Evolutionary conservation across 2,797 vertebrate species (phyloP).

Genomic region (Acestrorhynchus altus): DNA sequence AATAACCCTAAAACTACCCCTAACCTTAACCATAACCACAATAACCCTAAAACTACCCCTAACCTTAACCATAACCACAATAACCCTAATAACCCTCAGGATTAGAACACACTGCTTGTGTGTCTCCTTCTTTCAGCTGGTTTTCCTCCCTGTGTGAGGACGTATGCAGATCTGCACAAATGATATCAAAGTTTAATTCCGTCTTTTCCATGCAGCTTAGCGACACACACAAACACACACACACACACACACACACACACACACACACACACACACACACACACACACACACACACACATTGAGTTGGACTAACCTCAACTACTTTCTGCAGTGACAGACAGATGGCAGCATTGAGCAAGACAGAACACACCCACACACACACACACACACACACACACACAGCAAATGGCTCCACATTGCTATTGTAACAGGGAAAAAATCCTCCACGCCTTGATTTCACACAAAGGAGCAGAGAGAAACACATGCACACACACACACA

Average conservation of each 20-base stretch:
- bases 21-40: too few relatives aligned
- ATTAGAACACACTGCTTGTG: too few relatives aligned
- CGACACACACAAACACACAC: slow-evolving; percentile 4
- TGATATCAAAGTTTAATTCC: too few relatives aligned
- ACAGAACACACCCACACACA: slow-evolving; percentile 26
- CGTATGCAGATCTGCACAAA: too few relatives aligned
- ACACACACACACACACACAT: slow-evolving; percentile 10
- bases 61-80: too few relatives aligned
- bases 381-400: slow-evolving; percentile 2
- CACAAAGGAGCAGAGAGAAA: slow-evolving; percentile 53
- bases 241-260: slow-evolving; percentile 21
- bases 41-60: too few relatives aligned
- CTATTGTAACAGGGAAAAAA: slow-evolving; percentile 31
- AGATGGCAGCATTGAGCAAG: slow-evolving; percentile 81
- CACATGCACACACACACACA: slow-evolving; percentile 32
- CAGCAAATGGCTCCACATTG: neutral
- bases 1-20: too few relatives aligned
- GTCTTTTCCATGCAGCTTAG: too few relatives aligned
- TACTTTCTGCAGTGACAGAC: slow-evolving; percentile 60
- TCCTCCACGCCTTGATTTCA: slow-evolving; percentile 43
- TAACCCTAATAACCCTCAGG: too few relatives aligned
- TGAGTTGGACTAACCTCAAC: slow-evolving; percentile 55
- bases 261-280: slow-evolving; percentile 4
- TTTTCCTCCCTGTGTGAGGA: too few relatives aligned
- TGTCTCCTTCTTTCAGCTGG: too few relatives aligned